phyloP scores from a whole-genome alignment of 2,113 vertebrate genomes.

The Orycteropus afer region DNA sequence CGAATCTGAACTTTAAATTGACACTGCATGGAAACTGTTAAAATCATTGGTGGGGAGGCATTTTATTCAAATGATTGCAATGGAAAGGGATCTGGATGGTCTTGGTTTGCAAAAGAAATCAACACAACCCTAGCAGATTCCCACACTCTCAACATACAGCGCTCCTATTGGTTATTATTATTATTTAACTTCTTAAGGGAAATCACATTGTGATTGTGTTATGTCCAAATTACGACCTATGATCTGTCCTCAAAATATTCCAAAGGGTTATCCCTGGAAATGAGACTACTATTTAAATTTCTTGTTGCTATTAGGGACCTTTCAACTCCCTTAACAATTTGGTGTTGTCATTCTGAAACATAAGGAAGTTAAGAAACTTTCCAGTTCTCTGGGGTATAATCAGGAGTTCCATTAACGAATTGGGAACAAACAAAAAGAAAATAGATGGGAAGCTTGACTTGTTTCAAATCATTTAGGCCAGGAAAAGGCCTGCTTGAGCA shows the following conservation, averaged over 20 bases:
- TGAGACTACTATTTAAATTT: neutral
- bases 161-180: neutral
- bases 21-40: neutral
- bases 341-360: neutral
- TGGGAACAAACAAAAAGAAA: neutral
- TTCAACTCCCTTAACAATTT: constrained; percentile 56
- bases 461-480: neutral
- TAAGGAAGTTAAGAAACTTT: neutral
- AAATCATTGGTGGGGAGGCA: neutral
- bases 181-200: neutral
- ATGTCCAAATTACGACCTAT: neutral
- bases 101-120: neutral
- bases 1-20: neutral
- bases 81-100: neutral
- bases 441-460: neutral
- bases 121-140: neutral
- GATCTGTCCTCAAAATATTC: neutral
- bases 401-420: neutral
- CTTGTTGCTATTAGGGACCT: neutral
- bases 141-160: neutral
- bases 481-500: neutral
- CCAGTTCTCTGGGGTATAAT: neutral
- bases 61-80: neutral
- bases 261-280: neutral
- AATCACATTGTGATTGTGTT: neutral